These are phyloP conservation scores for Sitta europaea DNA, from an alignment of 2,113 vertebrate species.

Conservation along the genomic window DNA sequence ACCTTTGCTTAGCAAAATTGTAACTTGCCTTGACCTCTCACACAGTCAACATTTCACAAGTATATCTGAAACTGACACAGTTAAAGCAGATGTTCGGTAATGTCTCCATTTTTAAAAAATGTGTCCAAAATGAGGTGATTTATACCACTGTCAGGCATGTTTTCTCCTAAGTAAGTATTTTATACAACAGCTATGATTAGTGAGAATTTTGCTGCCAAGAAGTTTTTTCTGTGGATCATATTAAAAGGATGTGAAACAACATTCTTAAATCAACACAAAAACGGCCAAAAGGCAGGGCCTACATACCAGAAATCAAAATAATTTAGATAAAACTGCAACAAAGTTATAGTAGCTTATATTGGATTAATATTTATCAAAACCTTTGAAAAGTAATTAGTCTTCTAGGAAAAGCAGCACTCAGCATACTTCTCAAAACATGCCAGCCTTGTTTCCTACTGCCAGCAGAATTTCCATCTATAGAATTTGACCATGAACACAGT, in stretches of 20 bases:
- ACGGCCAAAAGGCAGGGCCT: conserved; percentile 5
- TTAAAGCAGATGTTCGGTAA: conserved; percentile 38
- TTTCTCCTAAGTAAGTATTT: conserved; percentile 32
- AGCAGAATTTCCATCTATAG: not conserved
- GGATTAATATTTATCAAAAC: not conserved
- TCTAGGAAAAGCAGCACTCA: not conserved
- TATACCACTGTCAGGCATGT: conserved; percentile 21
- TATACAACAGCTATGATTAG: conserved; percentile 31
- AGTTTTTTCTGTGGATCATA: not conserved
- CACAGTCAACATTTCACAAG: not conserved
- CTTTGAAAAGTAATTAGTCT: not conserved
- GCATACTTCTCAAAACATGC: not conserved
- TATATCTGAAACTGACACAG: not conserved
- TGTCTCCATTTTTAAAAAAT: not conserved
- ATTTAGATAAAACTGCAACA: not conserved
- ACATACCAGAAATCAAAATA: not conserved
- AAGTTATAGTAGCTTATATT: not conserved
- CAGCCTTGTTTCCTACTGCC: not conserved
- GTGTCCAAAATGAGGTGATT: conserved; percentile 38
- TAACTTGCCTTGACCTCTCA: not conserved
- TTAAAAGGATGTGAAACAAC: not conserved
- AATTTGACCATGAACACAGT: not conserved
- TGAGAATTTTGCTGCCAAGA: conserved; percentile 20
- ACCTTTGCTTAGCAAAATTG: not conserved
- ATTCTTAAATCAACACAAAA: not conserved